Evolutionary conservation across 2,113 vertebrate species (phyloP).

Genomic region (Nannospalax galili): DNA sequence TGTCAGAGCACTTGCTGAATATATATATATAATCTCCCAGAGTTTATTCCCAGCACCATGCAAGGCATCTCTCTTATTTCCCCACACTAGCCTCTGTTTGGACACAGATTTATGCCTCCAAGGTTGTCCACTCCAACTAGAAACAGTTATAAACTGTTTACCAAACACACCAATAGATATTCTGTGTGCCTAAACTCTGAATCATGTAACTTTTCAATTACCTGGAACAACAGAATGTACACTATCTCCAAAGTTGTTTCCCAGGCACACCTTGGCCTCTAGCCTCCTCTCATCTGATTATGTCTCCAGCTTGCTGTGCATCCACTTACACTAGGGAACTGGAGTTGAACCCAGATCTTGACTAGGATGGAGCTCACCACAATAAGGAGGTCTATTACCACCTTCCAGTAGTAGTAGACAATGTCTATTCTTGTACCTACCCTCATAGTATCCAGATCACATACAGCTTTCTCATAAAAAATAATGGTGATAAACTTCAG

Average conservation of each 20-base stretch:
- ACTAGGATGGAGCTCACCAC: not conserved
- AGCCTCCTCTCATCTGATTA: not conserved
- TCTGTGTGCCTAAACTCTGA: not conserved
- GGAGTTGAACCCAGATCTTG: not conserved
- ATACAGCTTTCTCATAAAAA: not conserved
- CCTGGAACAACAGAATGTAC: not conserved
- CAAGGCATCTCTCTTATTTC: not conserved
- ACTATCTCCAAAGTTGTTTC: not conserved
- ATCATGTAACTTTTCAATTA: not conserved
- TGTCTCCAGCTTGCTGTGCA: no score
- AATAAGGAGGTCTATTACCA: no score
- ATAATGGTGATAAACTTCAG: not conserved
- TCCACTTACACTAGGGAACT: no score
- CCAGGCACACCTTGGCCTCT: not conserved
- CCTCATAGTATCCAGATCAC: not conserved
- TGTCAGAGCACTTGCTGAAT: not conserved
- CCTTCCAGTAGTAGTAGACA: not conserved
- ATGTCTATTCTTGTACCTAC: not conserved
- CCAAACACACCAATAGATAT: rapidly evolving
- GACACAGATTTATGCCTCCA: not conserved
- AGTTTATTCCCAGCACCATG: not conserved
- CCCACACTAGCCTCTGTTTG: not conserved
- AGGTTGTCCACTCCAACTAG: not conserved
- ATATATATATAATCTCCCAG: no score
- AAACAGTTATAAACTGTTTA: not conserved